phyloP scores from a whole-genome alignment of 2,888 invertebrate genomes.

The Cylindroiulus punctatus region DNA sequence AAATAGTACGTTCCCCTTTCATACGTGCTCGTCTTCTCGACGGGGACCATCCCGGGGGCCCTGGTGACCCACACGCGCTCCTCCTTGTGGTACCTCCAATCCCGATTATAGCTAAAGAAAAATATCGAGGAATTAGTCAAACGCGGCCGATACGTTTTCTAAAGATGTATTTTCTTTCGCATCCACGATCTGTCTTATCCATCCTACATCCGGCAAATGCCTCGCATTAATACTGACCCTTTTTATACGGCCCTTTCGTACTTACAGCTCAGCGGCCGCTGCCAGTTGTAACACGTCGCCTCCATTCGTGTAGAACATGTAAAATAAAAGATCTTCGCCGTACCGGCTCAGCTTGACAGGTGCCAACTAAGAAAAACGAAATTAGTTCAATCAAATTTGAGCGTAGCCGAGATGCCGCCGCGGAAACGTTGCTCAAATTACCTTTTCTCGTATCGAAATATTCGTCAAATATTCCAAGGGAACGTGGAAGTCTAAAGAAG shows the following conservation, averaged over 20 bases:
- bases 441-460: constrained; percentile 81
- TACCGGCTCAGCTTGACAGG: constrained; percentile 95
- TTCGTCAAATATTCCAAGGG: constrained; percentile 99
- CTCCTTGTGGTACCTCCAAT: constrained; percentile 99
- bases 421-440: constrained; percentile 60
- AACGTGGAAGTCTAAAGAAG: constrained; percentile 90
- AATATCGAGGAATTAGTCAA: not conserved
- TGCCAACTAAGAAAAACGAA: constrained; percentile 74
- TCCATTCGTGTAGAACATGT: constrained; percentile 98
- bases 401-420: constrained; percentile 30
- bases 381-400: constrained; percentile 54
- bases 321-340: constrained; percentile 98
- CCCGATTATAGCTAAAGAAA: constrained; percentile 85
- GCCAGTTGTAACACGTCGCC: constrained; percentile 98
- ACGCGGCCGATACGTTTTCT: no score
- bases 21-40: constrained; percentile 94
- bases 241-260: no score
- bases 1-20: constrained; percentile 99
- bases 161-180: no score
- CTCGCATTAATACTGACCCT: no score
- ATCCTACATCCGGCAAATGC: no score
- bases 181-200: no score
- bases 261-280: constrained; percentile 96
- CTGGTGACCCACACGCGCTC: constrained; percentile 99
- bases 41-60: constrained; percentile 92